These are phyloP conservation scores for Parnassius apollo DNA, from an alignment of 2,888 invertebrate genomes.

Conservation along the genomic window DNA sequence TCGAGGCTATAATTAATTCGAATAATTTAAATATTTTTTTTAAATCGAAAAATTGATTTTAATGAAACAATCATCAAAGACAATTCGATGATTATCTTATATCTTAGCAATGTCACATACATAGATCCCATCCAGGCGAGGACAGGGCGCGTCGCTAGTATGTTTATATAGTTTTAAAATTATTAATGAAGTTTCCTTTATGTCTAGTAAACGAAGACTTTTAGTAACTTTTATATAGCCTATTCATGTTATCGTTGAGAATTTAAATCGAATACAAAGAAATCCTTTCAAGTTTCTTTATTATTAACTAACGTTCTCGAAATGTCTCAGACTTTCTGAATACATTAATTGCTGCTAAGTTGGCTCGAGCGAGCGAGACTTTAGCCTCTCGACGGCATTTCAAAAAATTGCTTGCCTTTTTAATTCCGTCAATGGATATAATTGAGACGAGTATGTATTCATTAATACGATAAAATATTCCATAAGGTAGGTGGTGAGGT, in stretches of 20 bases:
- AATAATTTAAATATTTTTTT: no score
- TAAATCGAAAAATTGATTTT: no score
- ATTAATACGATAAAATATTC: not conserved
- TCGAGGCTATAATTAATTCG: no score
- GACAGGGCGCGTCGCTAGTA: no score
- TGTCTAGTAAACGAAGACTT: no score
- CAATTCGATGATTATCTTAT: no score
- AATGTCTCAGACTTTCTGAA: constrained; percentile 7
- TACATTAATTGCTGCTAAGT: constrained; percentile 11
- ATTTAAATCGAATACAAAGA: constrained; percentile 11
- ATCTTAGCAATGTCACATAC: no score
- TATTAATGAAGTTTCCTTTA: not conserved
- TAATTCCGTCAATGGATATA: constrained; percentile 4
- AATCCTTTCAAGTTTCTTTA: constrained; percentile 12
- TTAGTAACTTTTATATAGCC: no score
- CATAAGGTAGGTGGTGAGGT: no score
- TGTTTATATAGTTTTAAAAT: no score
- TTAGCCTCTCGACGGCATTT: constrained; percentile 7
- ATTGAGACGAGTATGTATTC: constrained; percentile 4
- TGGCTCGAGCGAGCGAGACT: not conserved
- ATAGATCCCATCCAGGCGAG: no score
- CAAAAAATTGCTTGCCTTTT: constrained; percentile 1
- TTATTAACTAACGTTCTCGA: constrained; percentile 9
- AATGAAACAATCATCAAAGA: no score
- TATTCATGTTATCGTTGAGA: not conserved